phyloP scores from a whole-genome alignment of 1,140 invertebrate species.

The Pseudomyrmex cubaensis region DNA sequence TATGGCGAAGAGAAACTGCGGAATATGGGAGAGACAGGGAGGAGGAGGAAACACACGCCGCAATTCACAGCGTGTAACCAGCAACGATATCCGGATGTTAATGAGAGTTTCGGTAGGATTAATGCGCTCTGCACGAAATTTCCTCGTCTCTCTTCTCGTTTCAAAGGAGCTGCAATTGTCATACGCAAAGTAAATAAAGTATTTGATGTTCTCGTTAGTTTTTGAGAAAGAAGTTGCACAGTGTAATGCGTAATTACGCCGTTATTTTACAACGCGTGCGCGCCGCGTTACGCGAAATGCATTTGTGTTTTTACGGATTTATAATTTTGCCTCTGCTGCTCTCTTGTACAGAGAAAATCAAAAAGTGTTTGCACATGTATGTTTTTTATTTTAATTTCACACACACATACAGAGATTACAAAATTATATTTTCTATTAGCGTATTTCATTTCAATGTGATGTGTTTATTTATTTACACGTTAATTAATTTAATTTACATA shows the following conservation, averaged over 20 bases:
- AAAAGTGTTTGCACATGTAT: not conserved
- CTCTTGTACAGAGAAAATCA: not conserved
- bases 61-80: conserved; percentile 3
- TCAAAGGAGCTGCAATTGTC: conserved; percentile 30
- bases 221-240: conserved; percentile 8
- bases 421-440: no score
- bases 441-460: no score
- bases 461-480: no score
- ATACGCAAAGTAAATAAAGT: conserved; percentile 22
- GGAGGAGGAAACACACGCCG: not conserved
- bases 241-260: not conserved
- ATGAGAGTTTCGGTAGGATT: conserved; percentile 9
- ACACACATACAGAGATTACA: no score
- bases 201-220: not conserved
- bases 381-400: no score
- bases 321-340: not conserved
- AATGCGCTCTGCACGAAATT: not conserved
- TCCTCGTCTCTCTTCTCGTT: not conserved
- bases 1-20: not conserved
- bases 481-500: not conserved
- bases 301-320: not conserved
- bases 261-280: not conserved
- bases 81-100: conserved; percentile 26
- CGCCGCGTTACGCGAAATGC: not conserved
- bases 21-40: no score